phyloP scores from a whole-genome alignment of 2,797 vertebrate species.

The Sarcophilus harrisii region DNA sequence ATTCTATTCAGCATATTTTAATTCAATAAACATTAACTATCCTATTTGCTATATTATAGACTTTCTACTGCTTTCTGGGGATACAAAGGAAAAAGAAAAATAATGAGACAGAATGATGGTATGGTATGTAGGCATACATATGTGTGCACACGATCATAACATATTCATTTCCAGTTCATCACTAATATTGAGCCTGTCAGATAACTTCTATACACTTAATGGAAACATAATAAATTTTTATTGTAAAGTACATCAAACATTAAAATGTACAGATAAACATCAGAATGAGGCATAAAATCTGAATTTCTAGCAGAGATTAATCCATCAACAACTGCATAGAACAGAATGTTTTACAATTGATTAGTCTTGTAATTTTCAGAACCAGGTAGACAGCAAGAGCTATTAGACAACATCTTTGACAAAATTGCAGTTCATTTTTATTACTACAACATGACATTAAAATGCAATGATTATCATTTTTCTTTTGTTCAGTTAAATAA shows the following conservation, averaged over 20 bases:
- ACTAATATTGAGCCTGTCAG: slow-evolving; percentile 74
- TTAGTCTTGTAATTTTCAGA: slow-evolving; percentile 49
- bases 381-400: slow-evolving; percentile 64
- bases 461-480: not conserved
- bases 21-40: not conserved
- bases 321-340: not conserved
- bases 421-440: slow-evolving; percentile 59
- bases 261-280: slow-evolving; percentile 60
- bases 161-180: slow-evolving; percentile 72
- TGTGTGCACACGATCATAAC: not conserved
- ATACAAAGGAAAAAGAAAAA: not conserved
- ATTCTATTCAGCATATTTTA: not conserved
- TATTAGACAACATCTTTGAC: slow-evolving; percentile 62
- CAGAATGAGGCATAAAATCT: not conserved
- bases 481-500: not conserved
- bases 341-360: slow-evolving; percentile 48
- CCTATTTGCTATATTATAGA: not conserved
- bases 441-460: slow-evolving; percentile 46
- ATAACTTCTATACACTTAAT: slow-evolving; percentile 73
- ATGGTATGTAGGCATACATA: not conserved
- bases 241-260: slow-evolving; percentile 74
- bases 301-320: slow-evolving; percentile 25
- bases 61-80: not conserved
- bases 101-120: not conserved
- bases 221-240: slow-evolving; percentile 48